Evolutionary conservation across 2,888 invertebrate species (phyloP), one percentile per base, ranked within the genome.

Genomic region (Drosophila tripunctata): DNA sequence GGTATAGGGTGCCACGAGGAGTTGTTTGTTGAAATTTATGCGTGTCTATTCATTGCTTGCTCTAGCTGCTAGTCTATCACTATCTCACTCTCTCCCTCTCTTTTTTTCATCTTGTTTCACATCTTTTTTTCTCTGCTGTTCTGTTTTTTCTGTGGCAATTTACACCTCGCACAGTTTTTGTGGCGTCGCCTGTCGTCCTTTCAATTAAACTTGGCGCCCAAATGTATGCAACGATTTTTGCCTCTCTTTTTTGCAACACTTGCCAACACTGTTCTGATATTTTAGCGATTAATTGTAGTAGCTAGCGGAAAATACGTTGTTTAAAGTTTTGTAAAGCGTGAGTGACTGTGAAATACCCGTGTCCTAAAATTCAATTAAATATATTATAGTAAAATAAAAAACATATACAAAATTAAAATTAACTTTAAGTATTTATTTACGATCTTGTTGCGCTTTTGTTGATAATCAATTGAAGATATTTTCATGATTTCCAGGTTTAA

Each of bases 201-300:
- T 78, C 84, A 81, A 84, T 84, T 76, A 78, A 76, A 70, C 67
- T 57, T 43, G 83, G 65, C 67, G 73, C 62, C 78, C 43, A 72
- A 75, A 62, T 79, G 77, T 67, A 65, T 71, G 82, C 77, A 70
- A 64, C 50, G 55, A 43, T 52, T 47, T 48, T 43, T 22, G 30
- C n/a, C 10, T 21, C 4, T 6, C 36, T 24, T 45, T 33, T 36
- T 12, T n/a, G 3, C 12, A 33, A 19, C 12, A n/a, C 36, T 52
- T 51, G 24, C 24, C 15, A 22, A 15, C 22, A 12, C 15, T 45
- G 24, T 33, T 38, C 48, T 38, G 72, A 64, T 58, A 67, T 71
- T 67, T 47, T 55, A 50, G 38, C 68, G 58, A 76, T 83, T 80
- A 78, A 68, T 79, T 69, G 64, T 75, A 62, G 55, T 68, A 67